These are phyloP conservation scores for Phylloscopus trochiloides DNA, from an alignment of 2,113 vertebrate species.

Conservation along the genomic window DNA sequence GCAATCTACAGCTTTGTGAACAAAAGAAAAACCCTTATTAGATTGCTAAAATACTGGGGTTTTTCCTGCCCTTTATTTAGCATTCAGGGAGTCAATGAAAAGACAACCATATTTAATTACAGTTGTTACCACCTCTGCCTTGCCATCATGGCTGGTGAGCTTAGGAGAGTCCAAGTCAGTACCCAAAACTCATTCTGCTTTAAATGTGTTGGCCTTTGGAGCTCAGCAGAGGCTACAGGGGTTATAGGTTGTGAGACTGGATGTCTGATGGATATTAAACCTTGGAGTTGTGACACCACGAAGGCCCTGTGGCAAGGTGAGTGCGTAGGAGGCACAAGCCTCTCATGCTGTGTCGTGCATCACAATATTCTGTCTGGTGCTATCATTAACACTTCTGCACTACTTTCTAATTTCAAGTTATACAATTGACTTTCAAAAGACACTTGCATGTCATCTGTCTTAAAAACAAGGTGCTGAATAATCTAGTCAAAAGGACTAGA, in stretches of 20 bases:
- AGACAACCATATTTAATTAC: not conserved
- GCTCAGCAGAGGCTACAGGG: not conserved
- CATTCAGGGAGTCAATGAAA: not conserved
- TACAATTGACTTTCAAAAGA: not conserved
- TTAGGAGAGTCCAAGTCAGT: not conserved
- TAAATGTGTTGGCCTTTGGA: not conserved
- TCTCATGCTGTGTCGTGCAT: not conserved
- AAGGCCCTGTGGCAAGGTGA: not conserved
- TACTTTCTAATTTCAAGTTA: not conserved
- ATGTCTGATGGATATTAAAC: not conserved
- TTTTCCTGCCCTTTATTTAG: not conserved
- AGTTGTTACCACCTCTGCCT: not conserved
- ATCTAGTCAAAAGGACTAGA: slow-evolving; percentile 35
- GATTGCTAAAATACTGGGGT: fast-evolving
- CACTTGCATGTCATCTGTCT: slow-evolving; percentile 23
- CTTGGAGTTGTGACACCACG: fast-evolving
- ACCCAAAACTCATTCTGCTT: not conserved
- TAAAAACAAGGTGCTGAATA: slow-evolving; percentile 57
- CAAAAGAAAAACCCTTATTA: not conserved
- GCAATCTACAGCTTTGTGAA: not conserved
- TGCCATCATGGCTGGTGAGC: not conserved
- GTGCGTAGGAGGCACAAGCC: fast-evolving
- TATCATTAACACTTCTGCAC: not conserved
- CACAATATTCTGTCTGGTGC: not conserved
- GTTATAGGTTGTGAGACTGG: not conserved